Base-by-base conservation (phyloP, 2,888 invertebrate genomes). In the Lapara coniferarum region DNA sequence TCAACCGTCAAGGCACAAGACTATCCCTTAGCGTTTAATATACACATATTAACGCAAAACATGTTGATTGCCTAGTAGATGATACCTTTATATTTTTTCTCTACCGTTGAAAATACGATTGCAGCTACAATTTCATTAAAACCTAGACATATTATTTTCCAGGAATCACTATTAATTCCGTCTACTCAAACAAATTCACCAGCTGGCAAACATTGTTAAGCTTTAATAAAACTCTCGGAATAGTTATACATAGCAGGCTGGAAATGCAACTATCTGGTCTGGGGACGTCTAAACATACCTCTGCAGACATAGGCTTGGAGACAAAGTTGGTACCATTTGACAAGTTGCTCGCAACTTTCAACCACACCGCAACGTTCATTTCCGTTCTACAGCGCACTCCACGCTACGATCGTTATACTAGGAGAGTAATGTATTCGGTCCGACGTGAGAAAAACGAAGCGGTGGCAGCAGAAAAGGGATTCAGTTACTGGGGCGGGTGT, bases 241-340 rank as follows among this genome's bases (percentile, higher is more conserved):
- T 88, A 89, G 85, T 87, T 89, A 88, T 82, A 83, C 85, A 89
- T 77, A 87, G 82, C 85, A 85, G 83, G 88, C 87, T 88, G 86
- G 88, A 89, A 92, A 92, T 91, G 90, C 91, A 91, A 90, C 91
- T 91, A 92, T 91, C 90, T 91, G 88, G 81, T 90, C 85, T 83
- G 85, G 87, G 85, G 84, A 89, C 87, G 86, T 85, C 88, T 87
- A 90, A 85, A 87, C 87, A 90, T 90, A 91, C 86, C 89, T 86
- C 81, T 81, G 82, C 86, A 85, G 88, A 85, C 90, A 91, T 90
- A 92, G 88, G 87, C 86, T 89, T 85, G 89, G 91, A 92, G 91
- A 90, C 90, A 89, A 88, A 86, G 84, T 88, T 81, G 85, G 85
- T 85, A 90, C 89, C 78, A 85, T 78, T 78, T 73, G 71, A 80